Base-by-base conservation (phyloP, 2,888 invertebrate genomes). In the Polyploca ridens region DNA sequence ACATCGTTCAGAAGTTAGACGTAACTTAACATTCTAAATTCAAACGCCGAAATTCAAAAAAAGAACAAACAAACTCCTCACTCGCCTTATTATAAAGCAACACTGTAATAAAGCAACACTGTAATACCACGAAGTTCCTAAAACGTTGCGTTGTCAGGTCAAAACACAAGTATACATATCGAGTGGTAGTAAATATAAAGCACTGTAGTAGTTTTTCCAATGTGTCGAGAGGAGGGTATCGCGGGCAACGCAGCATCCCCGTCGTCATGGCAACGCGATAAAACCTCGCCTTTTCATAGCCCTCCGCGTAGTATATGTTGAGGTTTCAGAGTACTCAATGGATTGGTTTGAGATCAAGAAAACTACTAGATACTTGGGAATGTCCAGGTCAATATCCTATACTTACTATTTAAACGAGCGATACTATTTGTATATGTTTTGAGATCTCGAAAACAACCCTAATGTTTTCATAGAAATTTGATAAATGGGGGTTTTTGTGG, bases 231-330 rank as follows among this genome's bases (percentile, higher is more conserved):
- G 88, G 86, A 86, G 86, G 88, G 90, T 90, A 90, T 87, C 90
- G 90, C 85, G 83, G 82, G 77, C 78, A 89, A 86, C 90, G 90
- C 89, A 86, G 88, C 88, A 85, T 91, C 89, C 88, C 85, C 86
- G 91, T 94, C 78, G 85, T 86, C 86, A 93, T 93, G 89, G 92
- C 87, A 90, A 94, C 94, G 90, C 91, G 94, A 94, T 94, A 94
- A 94, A 94, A 90, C 93, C 92, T 93, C 90, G 88, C 90, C 93
- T 93, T 92, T 91, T 92, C 93, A 92, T 89, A 91, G 91, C 90
- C 90, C 86, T 87, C 85, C 69, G 76, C 74, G 78, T 75, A 90
- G 90, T 90, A 88, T 81, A 90, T 78, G 85, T 74, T 75, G 71
- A 70, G 79, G 74, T 78, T 81, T 78, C 74, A 83, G 84, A 90